Evolutionary conservation across 1,140 invertebrate species (phyloP).

Genomic region (Radopholus similis): DNA sequence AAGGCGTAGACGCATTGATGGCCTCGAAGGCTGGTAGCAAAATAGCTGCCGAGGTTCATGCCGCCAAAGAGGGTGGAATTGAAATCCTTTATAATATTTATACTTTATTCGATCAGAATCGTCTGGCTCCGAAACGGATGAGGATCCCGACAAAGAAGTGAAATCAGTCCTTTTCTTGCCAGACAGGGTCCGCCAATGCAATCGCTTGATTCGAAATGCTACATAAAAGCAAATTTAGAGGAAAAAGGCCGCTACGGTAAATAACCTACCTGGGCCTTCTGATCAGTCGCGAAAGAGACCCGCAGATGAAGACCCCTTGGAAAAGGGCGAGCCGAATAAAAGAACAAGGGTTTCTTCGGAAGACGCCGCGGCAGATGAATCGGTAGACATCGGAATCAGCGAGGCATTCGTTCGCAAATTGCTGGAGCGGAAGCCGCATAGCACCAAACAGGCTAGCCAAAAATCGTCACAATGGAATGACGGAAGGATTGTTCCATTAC

Average conservation of each 20-base stretch:
- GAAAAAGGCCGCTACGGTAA: background rate
- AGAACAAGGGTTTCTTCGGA: conserved; percentile 4
- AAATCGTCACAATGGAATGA: background rate
- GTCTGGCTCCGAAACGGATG: conserved; percentile 42
- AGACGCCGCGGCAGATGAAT: conserved; percentile 11
- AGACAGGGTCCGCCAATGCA: conserved; percentile 4
- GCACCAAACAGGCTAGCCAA: conserved; percentile 39
- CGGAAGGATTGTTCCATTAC: background rate
- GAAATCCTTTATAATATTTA: background rate
- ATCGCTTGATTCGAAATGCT: background rate
- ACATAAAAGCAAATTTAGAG: background rate
- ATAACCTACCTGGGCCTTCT: background rate
- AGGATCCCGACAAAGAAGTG: conserved; percentile 47
- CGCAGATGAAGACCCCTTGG: background rate
- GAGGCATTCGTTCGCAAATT: conserved; percentile 52
- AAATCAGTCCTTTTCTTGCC: conserved; percentile 52
- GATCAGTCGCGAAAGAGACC: conserved; percentile 1
- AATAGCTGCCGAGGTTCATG: conserved; percentile 5
- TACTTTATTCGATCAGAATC: conserved; percentile 21
- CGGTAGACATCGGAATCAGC: conserved; percentile 23
- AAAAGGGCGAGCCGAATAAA: conserved; percentile 3
- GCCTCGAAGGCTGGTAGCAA: background rate
- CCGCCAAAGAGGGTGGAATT: conserved; percentile 5
- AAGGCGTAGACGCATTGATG: conserved; percentile 13
- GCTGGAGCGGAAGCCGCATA: conserved; percentile 51